A percentile compares a stretch with the other conserved stretches of the same genome.
Conservation (phyloP, 2,797 vertebrate species). For the Podarcis lilfordi region DNA sequence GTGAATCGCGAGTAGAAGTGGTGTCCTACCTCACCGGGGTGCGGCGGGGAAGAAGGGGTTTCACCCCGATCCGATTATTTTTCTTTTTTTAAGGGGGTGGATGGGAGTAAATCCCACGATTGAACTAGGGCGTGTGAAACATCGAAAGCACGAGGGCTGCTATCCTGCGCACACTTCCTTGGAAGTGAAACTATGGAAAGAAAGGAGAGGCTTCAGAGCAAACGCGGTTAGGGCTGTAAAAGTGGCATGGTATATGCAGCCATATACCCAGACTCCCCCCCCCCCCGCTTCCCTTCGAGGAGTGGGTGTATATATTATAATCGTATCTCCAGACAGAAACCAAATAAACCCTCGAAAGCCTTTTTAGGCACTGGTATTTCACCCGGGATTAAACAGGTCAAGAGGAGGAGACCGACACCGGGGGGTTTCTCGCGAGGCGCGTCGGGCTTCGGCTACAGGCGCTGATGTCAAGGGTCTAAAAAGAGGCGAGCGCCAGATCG, state of each 20-base stretch:
- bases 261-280: background rate
- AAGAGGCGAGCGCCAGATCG: background rate
- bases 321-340: background rate
- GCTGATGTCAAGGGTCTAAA: constrained; percentile 28
- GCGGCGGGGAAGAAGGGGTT: background rate
- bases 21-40: background rate
- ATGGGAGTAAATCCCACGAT: background rate
- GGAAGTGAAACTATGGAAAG: background rate
- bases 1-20: background rate
- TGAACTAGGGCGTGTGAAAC: background rate
- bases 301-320: background rate
- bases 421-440: background rate
- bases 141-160: background rate
- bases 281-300: no score
- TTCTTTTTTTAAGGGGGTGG: background rate
- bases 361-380: constrained; percentile 33
- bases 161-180: background rate
- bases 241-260: no score
- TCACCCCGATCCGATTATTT: no score
- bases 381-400: constrained; percentile 26
- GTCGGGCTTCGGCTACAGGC: background rate
- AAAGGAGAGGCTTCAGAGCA: background rate
- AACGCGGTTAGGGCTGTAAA: no score
- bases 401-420: background rate
- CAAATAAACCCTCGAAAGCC: background rate